Evolutionary conservation across 2,888 invertebrate species (phyloP), one percentile per base, ranked within the genome.

Genomic region (Apoda limacodes): DNA sequence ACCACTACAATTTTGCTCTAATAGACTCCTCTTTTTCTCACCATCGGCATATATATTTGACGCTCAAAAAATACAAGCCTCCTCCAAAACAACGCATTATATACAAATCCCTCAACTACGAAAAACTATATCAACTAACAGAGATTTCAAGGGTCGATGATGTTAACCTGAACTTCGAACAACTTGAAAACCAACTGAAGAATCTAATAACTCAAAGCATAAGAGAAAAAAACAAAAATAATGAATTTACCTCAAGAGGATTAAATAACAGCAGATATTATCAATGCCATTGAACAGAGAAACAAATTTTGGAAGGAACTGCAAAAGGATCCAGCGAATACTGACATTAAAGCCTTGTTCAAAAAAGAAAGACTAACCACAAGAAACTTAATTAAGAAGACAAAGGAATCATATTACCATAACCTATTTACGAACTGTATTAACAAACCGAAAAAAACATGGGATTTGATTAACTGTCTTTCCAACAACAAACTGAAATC

Each of bases 361-460:
- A 22, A 22, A 11, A 20, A 2, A 12, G 21, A 20, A 9, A 30
- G 19, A 27, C 13, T 25, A 7, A 5, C 10, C 4, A 21, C 22
- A 13, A 11, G 23, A 7, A 9, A 19, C 2, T 12, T 28, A 2
- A 28, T 31, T n/a, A 23, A 35, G 22, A 25, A 11, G 1, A 28
- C 31, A 5, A 35, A 35, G 17, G 24, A 30, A 5, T 10, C 15
- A 12, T 34, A 22, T n/a, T 32, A 25, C 13, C 22, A 22, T 17
- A 15, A 22, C 1, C 7, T 25, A 27, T 30, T 34, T 14, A 11
- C 12, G 4, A 30, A 24, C 2, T 31, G 28, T 13, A 17, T 2
- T 6, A 31, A 15, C 11, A 30, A 35, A 3, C 31, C 35, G 3
- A 35, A 35, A 13, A 34, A 34, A 21, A 26, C 15, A 19, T 34